Percentiles rank a stretch among this genome's conserved stretches.
These are phyloP conservation scores for Drosophila insularis DNA, from an alignment of 1,140 invertebrate species.

Conservation along the genomic window DNA sequence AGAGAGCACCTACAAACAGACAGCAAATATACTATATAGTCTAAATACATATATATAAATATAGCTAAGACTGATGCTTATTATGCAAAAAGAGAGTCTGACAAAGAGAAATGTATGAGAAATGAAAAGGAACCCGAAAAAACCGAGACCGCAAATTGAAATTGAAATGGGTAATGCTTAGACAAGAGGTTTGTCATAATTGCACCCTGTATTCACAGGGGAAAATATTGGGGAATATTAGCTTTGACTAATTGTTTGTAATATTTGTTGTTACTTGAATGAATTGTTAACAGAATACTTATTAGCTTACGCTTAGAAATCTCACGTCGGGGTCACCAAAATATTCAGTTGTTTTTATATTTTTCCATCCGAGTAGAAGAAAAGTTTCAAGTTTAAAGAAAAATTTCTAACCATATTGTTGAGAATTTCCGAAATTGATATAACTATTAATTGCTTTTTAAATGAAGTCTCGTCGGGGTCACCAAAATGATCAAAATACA, in stretches of 20 bases:
- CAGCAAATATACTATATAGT: not conserved
- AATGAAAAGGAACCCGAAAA: not conserved
- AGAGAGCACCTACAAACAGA: constrained; percentile 13
- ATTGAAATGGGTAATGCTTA: constrained; percentile 8
- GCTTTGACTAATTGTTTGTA: not conserved
- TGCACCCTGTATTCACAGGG: not conserved
- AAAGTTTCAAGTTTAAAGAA: too few species aligned
- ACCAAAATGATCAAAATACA: too few species aligned
- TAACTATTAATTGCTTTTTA: too few species aligned
- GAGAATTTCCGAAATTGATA: too few species aligned
- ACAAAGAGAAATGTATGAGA: constrained; percentile 6
- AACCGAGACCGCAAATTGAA: constrained; percentile 4
- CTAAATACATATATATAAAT: constrained; percentile 14
- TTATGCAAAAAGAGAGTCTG: constrained; percentile 20
- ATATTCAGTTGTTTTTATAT: too few species aligned
- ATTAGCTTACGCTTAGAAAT: too few species aligned
- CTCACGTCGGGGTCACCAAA: too few species aligned
- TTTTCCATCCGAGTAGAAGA: too few species aligned
- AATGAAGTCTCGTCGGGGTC: too few species aligned
- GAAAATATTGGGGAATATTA: not conserved
- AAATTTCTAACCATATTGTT: too few species aligned
- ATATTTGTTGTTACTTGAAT: too few species aligned
- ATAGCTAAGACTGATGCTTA: not conserved
- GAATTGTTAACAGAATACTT: too few species aligned
- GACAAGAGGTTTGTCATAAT: constrained; percentile 9